Conservation (phyloP, 2,113 vertebrate species). For the Telmatochromis brachygnathus region DNA sequence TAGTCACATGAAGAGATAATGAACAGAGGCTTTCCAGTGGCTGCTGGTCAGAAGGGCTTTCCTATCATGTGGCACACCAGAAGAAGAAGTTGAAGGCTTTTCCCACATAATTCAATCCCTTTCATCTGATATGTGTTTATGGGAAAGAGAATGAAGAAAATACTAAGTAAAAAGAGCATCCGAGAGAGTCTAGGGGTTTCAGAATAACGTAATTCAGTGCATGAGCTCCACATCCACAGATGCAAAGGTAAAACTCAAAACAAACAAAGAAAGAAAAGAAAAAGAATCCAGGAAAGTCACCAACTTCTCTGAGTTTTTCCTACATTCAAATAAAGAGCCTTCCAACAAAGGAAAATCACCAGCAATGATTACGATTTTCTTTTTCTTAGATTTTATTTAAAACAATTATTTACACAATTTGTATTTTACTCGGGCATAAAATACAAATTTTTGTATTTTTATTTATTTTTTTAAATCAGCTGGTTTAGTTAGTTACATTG, state of each 20-base stretch:
- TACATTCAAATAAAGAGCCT: background rate
- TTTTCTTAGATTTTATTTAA: background rate
- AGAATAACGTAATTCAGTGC: background rate
- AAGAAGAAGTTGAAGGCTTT: background rate
- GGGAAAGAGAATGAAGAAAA: background rate
- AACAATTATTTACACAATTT: background rate
- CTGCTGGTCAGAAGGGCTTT: background rate
- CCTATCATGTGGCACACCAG: background rate
- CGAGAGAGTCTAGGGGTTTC: background rate
- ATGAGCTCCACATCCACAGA: background rate
- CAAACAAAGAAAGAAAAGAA: background rate
- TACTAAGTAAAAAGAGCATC: background rate
- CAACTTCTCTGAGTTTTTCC: background rate
- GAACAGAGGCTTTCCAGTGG: background rate
- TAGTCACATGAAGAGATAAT: slow-evolving; percentile 5
- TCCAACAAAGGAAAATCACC: background rate
- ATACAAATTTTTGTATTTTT: background rate
- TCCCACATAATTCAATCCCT: background rate
- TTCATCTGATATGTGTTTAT: background rate
- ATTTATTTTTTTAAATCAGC: background rate
- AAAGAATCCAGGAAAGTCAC: background rate
- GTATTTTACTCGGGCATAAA: background rate
- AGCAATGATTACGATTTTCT: background rate
- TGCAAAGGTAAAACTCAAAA: background rate
- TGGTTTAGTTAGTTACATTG: background rate